Evolutionary conservation across 2,888 invertebrate genomes (phyloP).

Genomic region (Ditylenchus weischeri): DNA sequence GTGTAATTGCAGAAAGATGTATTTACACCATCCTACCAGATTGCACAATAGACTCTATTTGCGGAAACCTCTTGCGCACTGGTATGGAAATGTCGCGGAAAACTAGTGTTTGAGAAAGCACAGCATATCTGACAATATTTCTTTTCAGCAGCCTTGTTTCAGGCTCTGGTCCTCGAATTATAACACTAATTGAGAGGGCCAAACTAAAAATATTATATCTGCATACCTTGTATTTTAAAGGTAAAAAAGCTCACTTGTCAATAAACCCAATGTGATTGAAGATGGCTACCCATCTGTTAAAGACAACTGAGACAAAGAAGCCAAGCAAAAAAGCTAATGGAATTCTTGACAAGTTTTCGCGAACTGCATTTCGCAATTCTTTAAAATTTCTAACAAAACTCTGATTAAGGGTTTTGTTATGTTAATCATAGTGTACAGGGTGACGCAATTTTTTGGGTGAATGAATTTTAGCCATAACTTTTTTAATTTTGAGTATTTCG

Average conservation of each 20-base stretch:
- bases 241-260: slow-evolving; percentile 39
- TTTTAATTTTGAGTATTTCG: no score
- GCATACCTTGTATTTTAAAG: not conserved
- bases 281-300: slow-evolving; percentile 36
- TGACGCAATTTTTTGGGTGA: no score
- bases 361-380: slow-evolving; percentile 31
- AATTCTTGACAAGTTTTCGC: slow-evolving; percentile 38
- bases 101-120: slow-evolving; percentile 47
- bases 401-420: no score
- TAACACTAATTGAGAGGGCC: slow-evolving; percentile 43
- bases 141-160: slow-evolving; percentile 42
- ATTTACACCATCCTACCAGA: slow-evolving; percentile 25
- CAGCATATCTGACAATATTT: slow-evolving; percentile 48
- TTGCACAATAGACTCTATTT: slow-evolving; percentile 32
- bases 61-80: slow-evolving; percentile 37
- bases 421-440: no score
- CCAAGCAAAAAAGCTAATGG: slow-evolving; percentile 49
- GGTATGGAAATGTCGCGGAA: slow-evolving; percentile 32
- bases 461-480: no score
- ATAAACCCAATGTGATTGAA: slow-evolving; percentile 38
- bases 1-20: no score
- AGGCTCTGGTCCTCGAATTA: slow-evolving; percentile 47
- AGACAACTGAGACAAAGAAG: slow-evolving; percentile 49
- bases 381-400: slow-evolving; percentile 36
- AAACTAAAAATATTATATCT: slow-evolving; percentile 31